Base-by-base conservation (phyloP, 2,113 vertebrate species). In the Halcyon malimbica region DNA sequence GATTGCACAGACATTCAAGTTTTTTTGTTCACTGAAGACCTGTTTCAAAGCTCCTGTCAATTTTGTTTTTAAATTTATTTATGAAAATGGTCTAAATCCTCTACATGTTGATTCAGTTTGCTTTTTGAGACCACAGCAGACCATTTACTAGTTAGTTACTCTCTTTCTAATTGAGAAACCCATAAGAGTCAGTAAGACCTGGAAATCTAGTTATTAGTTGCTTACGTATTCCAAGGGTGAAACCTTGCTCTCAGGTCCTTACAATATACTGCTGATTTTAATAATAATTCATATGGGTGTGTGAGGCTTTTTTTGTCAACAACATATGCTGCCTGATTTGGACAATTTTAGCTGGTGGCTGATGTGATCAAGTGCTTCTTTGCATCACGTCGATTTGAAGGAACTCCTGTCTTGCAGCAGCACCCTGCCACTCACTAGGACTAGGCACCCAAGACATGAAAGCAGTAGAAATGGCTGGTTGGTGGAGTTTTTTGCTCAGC, bases 171-270 rank as follows among this genome's bases (percentile, higher is more conserved):
- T 25, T 92, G 70, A 79, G 77, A 89, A 89, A 94, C 76, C 87
- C 17, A 15, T 71, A 93, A 95, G 65, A 60, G 25, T 75, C 92
- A 81, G 73, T 79, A 56, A 39, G 53, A 90, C 74, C 95, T 95
- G 95, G 89, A 79, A 97, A 96, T 96, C 93, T 92, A 97, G 95
- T 96, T 97, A 96, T 83, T 93, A 94, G 73, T 71, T 68, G 90
- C 57, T 93, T 89, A 77, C 91, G 85, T 63, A 93, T 96, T 94
- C 96, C 96, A 93, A 68, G 91, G 92, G 87, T 97, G 89, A 98
- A 97, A 97, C 76, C 92, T 97, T 96, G 95, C 92, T 93, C 93
- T 96, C 76, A 82, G 50, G 35, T 94, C 87, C 90, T 97, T 82
- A 89, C 92, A 85, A 41, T 92, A 94, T 89, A 48, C 5, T 94